phyloP scores from a whole-genome alignment of 2,888 invertebrate species.

The Drosophila picticornis region DNA sequence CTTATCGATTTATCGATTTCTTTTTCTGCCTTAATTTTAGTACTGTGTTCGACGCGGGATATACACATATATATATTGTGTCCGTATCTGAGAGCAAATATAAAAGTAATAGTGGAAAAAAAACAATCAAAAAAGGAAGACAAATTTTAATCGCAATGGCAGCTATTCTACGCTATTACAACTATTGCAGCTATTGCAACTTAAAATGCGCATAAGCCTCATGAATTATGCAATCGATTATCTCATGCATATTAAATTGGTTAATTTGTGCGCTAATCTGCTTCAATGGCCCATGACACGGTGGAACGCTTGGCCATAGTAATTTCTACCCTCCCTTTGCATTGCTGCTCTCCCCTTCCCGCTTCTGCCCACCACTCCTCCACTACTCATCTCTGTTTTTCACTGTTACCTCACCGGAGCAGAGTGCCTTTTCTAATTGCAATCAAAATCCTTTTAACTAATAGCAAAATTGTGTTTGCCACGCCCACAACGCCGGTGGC shows the following conservation, averaged over 20 bases:
- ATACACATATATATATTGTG: not conserved
- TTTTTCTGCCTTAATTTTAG: not conserved
- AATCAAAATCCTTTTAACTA: constrained; percentile 69
- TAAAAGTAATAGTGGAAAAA: not conserved
- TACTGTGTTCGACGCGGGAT: not conserved
- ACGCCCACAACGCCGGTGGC: constrained; percentile 38
- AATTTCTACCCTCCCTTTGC: not conserved
- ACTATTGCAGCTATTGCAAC: constrained; percentile 2
- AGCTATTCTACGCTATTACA: constrained; percentile 20
- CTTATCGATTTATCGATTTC: not conserved
- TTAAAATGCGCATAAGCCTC: constrained; percentile 32
- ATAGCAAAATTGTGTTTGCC: constrained; percentile 75
- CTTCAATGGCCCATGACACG: constrained; percentile 43
- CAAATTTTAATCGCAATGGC: constrained; percentile 1
- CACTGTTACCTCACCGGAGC: not conserved
- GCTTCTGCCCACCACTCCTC: not conserved
- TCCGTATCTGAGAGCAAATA: constrained; percentile 4
- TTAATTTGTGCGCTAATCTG: constrained; percentile 60
- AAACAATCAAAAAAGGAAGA: not conserved
- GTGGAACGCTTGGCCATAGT: not conserved
- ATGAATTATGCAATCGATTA: constrained; percentile 50
- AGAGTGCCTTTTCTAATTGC: constrained; percentile 78
- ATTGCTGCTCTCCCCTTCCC: not conserved
- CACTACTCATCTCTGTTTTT: not conserved
- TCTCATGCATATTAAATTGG: constrained; percentile 68